Conservation (phyloP, 2,888 invertebrate species). For the Megastigmus dorsalis region DNA sequence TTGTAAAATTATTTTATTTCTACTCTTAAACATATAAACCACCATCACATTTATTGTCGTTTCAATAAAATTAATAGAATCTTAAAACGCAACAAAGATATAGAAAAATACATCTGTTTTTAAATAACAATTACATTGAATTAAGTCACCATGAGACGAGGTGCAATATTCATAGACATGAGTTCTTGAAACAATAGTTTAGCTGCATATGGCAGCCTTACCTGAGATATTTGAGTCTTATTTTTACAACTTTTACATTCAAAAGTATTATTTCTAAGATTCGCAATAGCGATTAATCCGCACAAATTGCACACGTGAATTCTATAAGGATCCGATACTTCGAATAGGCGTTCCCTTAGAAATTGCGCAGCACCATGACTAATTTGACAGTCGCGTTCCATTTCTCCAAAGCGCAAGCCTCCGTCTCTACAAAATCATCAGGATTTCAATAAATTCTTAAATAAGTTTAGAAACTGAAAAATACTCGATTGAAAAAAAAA, state of each 20-base stretch:
- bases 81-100: not conserved
- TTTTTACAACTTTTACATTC: constrained; percentile 99
- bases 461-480: not conserved
- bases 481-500: too few species aligned
- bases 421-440: constrained; percentile 82
- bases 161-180: constrained; percentile 99
- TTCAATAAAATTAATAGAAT: not conserved
- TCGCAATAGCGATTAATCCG: constrained; percentile 98
- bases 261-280: constrained; percentile 97
- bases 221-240: constrained; percentile 98
- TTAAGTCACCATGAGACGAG: constrained; percentile 87
- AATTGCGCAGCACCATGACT: constrained; percentile 99
- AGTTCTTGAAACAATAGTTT: constrained; percentile 99
- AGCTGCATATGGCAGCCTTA: constrained; percentile 97
- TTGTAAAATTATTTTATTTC: too few species aligned
- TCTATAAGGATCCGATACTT: constrained; percentile 98
- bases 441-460: not conserved
- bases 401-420: constrained; percentile 99
- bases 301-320: constrained; percentile 99
- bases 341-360: constrained; percentile 95
- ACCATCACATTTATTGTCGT: too few species aligned
- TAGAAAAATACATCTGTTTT: constrained; percentile 1
- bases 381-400: constrained; percentile 99
- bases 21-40: too few species aligned
- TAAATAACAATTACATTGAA: too few species aligned